A percentile compares a stretch with the other conserved stretches of the same genome.
Conservation (phyloP, 1,140 invertebrate genomes). For the Drosophila tani region DNA sequence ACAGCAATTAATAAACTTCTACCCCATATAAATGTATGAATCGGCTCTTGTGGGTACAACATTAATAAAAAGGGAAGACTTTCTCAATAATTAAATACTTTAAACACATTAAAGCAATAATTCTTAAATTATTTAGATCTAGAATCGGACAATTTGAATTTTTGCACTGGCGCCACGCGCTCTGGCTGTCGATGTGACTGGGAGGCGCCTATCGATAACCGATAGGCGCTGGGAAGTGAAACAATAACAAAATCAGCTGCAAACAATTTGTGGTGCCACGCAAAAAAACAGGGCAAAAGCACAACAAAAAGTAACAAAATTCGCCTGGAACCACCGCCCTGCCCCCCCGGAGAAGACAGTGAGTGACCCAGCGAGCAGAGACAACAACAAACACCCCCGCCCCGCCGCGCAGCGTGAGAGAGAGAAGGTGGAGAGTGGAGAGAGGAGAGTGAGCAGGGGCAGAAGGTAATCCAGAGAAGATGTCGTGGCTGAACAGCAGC, state of each 20-base stretch:
- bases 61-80: neutral
- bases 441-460: conserved; percentile 9
- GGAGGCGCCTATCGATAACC: conserved; percentile 21
- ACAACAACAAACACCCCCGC: conserved; percentile 13
- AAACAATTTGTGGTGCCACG: conserved; percentile 74
- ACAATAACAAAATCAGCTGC: conserved; percentile 69
- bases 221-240: conserved; percentile 22
- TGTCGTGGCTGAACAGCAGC: conserved; percentile 92
- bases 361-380: neutral
- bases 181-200: neutral
- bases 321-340: neutral
- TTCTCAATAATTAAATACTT: neutral
- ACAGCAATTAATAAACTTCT: too few relatives aligned
- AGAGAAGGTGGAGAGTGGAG: neutral
- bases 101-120: neutral
- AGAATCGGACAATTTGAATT: conserved; percentile 2
- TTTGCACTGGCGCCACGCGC: neutral
- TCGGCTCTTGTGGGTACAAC: too few relatives aligned
- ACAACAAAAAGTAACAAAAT: conserved; percentile 35
- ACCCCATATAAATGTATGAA: too few relatives aligned
- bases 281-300: conserved; percentile 63
- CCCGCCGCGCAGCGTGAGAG: conserved; percentile 4
- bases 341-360: neutral
- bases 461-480: conserved; percentile 72
- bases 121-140: neutral